Evolutionary conservation across 2,113 vertebrate genomes (phyloP), one percentile per base, ranked within the genome.

Genomic region (Drymodes brunneopygia): DNA sequence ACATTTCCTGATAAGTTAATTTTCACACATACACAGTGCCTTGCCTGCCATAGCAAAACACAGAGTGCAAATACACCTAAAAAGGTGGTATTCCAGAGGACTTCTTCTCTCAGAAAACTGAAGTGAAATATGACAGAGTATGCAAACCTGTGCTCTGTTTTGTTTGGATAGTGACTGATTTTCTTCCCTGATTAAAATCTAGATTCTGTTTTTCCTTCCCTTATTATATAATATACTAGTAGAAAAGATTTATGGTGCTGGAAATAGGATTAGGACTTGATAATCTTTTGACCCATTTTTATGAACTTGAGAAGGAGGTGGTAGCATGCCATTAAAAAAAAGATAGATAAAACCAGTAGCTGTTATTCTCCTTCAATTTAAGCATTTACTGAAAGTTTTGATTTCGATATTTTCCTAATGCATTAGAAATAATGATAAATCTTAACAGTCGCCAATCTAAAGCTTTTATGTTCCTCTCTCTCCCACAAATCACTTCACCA

Each of bases 401-500:
- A 24, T 72, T 66, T 86, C 27, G 33, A 60, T 23, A 27, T 36
- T 66, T 78, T 89, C 31, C 14, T 82, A 48, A 24, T 79, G 57
- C 60, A 23, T 54, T 79, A 69, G 71, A 75, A 88, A 56, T 62
- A 82, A 40, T 10, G 12, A 86, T 61, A 45, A 54, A 73, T 87
- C 24, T 2, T 42, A 77, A 44, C 15, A 83, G 16, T 29, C 90
- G 42, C 28, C 21, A 54, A 17, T 73, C 57, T 78, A 85, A 94
- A 91, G 47, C 38, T 72, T 94, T 88, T 75, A 13, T 74, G 50
- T 95, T 88, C 81, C 38, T 48, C 22, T 83, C 33, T 81, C 61
- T 58, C 60, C 40, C 58, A 50, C 44, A 81, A 92, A 86, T 74
- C 44, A 58, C 50, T 77, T 90, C 28, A 56, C 47, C 84, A 50